Evolutionary conservation across 2,797 vertebrate species (phyloP).

Genomic region (Rhinoraja longicauda): DNA sequence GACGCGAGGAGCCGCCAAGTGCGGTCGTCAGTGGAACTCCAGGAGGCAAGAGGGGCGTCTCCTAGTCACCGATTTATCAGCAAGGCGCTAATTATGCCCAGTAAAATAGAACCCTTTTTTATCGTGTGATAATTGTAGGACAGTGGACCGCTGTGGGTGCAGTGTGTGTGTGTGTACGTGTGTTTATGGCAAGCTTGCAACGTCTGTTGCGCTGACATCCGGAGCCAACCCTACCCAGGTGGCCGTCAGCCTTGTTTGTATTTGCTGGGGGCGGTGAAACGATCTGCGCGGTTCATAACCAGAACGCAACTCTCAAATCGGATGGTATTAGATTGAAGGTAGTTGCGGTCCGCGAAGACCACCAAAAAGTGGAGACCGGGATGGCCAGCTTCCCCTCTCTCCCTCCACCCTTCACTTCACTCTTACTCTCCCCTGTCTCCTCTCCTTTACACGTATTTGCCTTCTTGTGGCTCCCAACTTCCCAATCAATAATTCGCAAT

Average conservation of each 20-base stretch:
- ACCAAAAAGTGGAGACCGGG: neutral
- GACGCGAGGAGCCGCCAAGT: neutral
- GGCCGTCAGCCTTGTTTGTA: no score
- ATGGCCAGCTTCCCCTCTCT: neutral
- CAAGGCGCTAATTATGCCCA: conserved; percentile 3
- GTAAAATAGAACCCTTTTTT: conserved; percentile 5
- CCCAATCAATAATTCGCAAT: neutral
- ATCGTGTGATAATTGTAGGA: neutral
- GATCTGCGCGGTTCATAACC: neutral
- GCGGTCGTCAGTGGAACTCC: neutral
- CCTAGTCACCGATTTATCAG: neutral
- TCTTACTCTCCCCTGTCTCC: neutral
- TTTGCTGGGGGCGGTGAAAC: neutral
- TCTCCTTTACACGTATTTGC: neutral
- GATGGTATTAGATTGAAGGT: neutral
- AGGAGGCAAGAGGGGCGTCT: neutral
- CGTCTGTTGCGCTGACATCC: no score
- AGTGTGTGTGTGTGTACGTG: neutral
- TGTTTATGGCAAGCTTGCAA: conserved; percentile 15
- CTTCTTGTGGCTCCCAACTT: neutral
- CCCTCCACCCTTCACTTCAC: neutral
- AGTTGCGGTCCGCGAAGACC: neutral
- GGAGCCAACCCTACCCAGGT: neutral
- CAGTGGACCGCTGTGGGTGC: neutral
- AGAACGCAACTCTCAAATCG: neutral